phyloP scores from a whole-genome alignment of 2,113 vertebrate species.

The Dromiciops gliroides region DNA sequence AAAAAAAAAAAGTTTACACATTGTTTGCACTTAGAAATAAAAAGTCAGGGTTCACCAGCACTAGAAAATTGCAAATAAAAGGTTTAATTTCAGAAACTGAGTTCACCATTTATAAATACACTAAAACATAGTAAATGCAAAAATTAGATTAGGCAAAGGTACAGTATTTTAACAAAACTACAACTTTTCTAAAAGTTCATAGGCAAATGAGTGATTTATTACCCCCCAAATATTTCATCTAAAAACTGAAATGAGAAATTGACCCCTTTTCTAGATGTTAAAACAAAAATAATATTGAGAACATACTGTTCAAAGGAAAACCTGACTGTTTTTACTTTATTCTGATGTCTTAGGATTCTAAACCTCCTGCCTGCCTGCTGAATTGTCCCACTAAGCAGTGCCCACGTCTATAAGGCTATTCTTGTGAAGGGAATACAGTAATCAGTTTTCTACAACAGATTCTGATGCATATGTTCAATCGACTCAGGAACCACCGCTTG shows the following conservation, averaged over 20 bases:
- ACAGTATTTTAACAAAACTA: constrained; percentile 86
- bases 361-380: constrained; percentile 71
- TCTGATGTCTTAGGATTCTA: constrained; percentile 68
- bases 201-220: constrained; percentile 79
- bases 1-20: too few relatives aligned
- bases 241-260: constrained; percentile 75
- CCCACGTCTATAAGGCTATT: constrained; percentile 79
- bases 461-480: constrained; percentile 71
- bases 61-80: constrained; percentile 88
- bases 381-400: constrained; percentile 73
- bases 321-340: constrained; percentile 69
- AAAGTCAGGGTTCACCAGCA: constrained; percentile 76
- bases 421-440: constrained; percentile 57
- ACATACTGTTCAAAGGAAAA: constrained; percentile 68
- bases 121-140: constrained; percentile 87
- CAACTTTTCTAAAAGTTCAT: constrained; percentile 81
- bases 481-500: constrained; percentile 71
- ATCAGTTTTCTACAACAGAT: constrained; percentile 66
- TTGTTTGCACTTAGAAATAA: constrained; percentile 60
- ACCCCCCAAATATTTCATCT: constrained; percentile 70
- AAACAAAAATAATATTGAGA: constrained; percentile 61
- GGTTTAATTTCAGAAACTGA: constrained; percentile 90
- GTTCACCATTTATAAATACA: constrained; percentile 90
- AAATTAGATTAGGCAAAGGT: constrained; percentile 83
- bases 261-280: constrained; percentile 40